Conservation (phyloP, 2,797 vertebrate genomes). For the Hoplostethus atlanticus region DNA sequence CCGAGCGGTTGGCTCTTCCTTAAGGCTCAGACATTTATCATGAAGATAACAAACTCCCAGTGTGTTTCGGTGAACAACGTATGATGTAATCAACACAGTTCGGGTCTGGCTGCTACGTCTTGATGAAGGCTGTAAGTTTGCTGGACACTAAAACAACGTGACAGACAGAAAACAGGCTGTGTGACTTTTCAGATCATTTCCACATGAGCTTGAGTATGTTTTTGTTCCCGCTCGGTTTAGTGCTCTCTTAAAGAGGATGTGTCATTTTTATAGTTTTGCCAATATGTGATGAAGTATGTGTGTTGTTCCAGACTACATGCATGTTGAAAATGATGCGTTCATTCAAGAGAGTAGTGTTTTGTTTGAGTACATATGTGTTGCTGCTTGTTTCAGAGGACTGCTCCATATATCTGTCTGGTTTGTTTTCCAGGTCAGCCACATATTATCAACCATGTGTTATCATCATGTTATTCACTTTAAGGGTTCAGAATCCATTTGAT, state of each 20-base stretch:
- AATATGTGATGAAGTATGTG: too few species aligned
- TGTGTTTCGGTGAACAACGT: not conserved
- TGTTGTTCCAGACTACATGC: too few species aligned
- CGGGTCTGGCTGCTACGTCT: not conserved
- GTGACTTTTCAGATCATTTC: not conserved
- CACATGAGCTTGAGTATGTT: not conserved
- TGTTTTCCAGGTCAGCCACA: not conserved
- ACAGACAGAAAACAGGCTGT: not conserved
- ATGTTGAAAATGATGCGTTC: too few species aligned
- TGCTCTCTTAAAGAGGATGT: not conserved
- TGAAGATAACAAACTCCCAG: too few species aligned
- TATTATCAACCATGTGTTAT: too few species aligned
- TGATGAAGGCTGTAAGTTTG: not conserved
- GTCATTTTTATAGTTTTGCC: too few species aligned
- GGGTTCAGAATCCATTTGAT: slow-evolving; percentile 7
- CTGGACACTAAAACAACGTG: not conserved
- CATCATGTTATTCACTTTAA: too few species aligned
- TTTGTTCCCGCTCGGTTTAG: not conserved
- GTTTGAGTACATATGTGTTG: not conserved
- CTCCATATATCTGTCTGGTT: slow-evolving; percentile 5
- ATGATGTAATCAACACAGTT: not conserved
- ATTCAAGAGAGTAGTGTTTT: too few species aligned
- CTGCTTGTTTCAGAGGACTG: not conserved
- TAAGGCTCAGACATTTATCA: too few species aligned
- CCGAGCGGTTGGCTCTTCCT: too few species aligned